Percentiles rank a stretch among this genome's conserved stretches.
phyloP scores from a whole-genome alignment of 2,888 invertebrate species.

The Calameuta idolon region DNA sequence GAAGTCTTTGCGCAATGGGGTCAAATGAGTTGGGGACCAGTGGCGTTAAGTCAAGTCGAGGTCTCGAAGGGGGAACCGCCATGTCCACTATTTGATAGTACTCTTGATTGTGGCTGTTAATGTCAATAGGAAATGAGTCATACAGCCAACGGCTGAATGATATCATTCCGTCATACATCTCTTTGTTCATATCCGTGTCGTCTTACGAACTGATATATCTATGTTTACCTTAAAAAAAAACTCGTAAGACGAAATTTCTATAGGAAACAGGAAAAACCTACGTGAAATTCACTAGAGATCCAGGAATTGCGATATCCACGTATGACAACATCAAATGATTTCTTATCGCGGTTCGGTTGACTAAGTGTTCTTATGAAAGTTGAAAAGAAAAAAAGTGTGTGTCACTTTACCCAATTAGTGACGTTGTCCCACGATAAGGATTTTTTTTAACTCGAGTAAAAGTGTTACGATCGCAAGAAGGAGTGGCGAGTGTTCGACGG shows the following conservation, averaged over 20 bases:
- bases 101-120: conserved; percentile 44
- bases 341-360: not conserved
- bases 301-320: not conserved
- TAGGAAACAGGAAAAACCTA: not conserved
- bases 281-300: not conserved
- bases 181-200: not conserved
- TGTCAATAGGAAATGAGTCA: conserved; percentile 54
- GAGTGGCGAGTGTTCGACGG: not conserved
- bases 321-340: not conserved
- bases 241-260: not conserved
- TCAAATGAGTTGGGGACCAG: conserved; percentile 26
- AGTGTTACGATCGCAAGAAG: not conserved
- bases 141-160: conserved; percentile 39
- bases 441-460: not conserved
- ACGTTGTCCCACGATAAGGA: not conserved
- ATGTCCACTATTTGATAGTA: conserved; percentile 21
- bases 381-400: not conserved
- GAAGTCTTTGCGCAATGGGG: conserved; percentile 46
- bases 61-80: conserved; percentile 23
- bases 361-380: not conserved
- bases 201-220: not conserved
- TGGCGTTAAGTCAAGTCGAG: conserved; percentile 25
- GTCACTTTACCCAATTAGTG: not conserved
- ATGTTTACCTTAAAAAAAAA: not conserved
- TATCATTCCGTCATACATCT: conserved; percentile 34